Conservation (phyloP, 2,888 invertebrate genomes). For the Chamaedrilus cognettii region DNA sequence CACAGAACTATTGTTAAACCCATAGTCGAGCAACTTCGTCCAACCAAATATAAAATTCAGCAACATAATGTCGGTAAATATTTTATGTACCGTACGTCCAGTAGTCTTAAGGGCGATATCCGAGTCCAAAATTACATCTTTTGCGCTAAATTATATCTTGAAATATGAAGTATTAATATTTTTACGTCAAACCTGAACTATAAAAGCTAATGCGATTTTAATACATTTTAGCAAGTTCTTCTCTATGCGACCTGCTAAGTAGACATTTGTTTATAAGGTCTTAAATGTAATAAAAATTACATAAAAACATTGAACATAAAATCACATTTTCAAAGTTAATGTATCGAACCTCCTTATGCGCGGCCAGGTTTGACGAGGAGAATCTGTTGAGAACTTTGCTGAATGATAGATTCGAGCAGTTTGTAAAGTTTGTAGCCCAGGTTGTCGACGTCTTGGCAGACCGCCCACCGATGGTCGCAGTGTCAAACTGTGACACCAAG, state of each 20-base stretch:
- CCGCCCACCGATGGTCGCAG: neutral
- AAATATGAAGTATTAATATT: too few species aligned
- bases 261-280: too few species aligned
- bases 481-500: neutral
- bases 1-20: too few species aligned
- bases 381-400: conserved; percentile 4
- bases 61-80: too few species aligned
- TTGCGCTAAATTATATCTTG: too few species aligned
- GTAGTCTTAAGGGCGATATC: neutral
- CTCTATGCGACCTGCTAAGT: too few species aligned
- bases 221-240: too few species aligned
- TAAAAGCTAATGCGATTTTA: too few species aligned
- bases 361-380: neutral
- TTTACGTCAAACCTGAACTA: neutral
- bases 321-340: too few species aligned
- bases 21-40: neutral
- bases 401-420: conserved; percentile 1
- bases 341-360: conserved; percentile 2
- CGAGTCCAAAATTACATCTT: neutral
- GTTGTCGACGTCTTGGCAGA: neutral
- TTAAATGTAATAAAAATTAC: too few species aligned
- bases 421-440: conserved; percentile 7
- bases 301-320: too few species aligned
- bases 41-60: too few species aligned
- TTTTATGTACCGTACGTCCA: neutral